Evolutionary conservation across 2,888 invertebrate genomes (phyloP).

Genomic region (Tubulanus polymorphus): DNA sequence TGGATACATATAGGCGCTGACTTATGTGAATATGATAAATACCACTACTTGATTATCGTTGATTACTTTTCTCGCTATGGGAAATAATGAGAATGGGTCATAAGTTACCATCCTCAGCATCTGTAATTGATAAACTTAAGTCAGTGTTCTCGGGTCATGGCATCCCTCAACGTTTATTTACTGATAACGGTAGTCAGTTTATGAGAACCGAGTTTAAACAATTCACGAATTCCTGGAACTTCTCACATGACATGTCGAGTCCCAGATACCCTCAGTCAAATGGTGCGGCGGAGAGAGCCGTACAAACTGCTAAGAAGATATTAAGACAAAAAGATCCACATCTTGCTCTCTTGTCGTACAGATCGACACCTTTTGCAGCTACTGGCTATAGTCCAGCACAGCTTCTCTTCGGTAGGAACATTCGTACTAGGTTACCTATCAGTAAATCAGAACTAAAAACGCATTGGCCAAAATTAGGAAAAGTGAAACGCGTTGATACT

Average conservation of each 20-base stretch:
- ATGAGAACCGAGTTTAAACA: constrained; percentile 17
- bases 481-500: too few relatives aligned
- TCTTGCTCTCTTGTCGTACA: constrained; percentile 18
- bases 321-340: constrained; percentile 19
- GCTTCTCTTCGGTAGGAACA: constrained; percentile 21
- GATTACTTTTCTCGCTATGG: constrained; percentile 22
- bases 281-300: constrained; percentile 26
- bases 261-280: constrained; percentile 23
- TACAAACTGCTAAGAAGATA: constrained; percentile 25
- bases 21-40: constrained; percentile 12
- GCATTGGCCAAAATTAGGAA: too few relatives aligned
- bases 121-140: constrained; percentile 6
- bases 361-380: constrained; percentile 21
- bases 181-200: constrained; percentile 10
- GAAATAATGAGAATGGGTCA: too few relatives aligned
- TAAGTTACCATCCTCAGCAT: too few relatives aligned
- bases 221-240: constrained; percentile 18
- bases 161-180: constrained; percentile 2
- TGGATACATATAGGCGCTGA: constrained; percentile 15
- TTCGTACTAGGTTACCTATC: constrained; percentile 22
- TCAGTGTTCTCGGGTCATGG: constrained; percentile 8
- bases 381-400: constrained; percentile 20
- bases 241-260: constrained; percentile 22
- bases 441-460: too few relatives aligned
- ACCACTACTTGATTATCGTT: constrained; percentile 18